Conservation (phyloP, 2,888 invertebrate species). For the Odontocerum albicorne region DNA sequence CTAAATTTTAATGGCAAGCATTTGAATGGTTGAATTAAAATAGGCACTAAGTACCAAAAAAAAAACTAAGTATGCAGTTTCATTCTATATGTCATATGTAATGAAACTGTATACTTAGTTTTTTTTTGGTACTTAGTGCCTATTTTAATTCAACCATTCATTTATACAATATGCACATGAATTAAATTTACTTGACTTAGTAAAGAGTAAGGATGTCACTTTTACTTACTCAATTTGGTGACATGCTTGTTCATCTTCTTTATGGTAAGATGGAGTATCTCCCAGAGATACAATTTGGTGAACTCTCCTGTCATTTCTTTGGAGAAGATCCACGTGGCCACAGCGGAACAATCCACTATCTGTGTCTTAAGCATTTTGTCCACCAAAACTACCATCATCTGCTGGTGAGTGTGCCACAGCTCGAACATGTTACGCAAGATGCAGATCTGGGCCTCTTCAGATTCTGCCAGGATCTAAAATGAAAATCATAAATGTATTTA, state of each 20-base stretch:
- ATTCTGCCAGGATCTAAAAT: slow-evolving; percentile 79
- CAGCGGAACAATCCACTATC: slow-evolving; percentile 94
- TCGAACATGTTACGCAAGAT: slow-evolving; percentile 90
- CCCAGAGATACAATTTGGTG: slow-evolving; percentile 95
- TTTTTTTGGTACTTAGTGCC: too few species aligned
- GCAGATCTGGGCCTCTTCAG: slow-evolving; percentile 94
- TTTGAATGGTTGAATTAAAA: too few species aligned
- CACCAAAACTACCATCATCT: slow-evolving; percentile 95
- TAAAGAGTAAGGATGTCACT: too few species aligned
- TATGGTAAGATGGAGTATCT: slow-evolving; percentile 92
- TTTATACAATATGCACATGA: too few species aligned
- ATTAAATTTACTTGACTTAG: too few species aligned
- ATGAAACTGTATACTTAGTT: too few species aligned
- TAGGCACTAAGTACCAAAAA: too few species aligned
- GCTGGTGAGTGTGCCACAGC: slow-evolving; percentile 94
- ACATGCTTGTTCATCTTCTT: slow-evolving; percentile 97
- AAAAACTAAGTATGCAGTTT: too few species aligned
- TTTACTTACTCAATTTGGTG: slow-evolving; percentile 72
- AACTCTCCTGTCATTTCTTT: slow-evolving; percentile 91
- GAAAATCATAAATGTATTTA: not conserved
- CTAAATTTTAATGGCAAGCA: too few species aligned
- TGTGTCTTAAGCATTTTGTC: slow-evolving; percentile 98
- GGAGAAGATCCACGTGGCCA: slow-evolving; percentile 97
- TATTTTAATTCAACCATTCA: too few species aligned
- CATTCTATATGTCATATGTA: too few species aligned